phyloP scores from a whole-genome alignment of 2,888 invertebrate species.

The Sesia apiformis region DNA sequence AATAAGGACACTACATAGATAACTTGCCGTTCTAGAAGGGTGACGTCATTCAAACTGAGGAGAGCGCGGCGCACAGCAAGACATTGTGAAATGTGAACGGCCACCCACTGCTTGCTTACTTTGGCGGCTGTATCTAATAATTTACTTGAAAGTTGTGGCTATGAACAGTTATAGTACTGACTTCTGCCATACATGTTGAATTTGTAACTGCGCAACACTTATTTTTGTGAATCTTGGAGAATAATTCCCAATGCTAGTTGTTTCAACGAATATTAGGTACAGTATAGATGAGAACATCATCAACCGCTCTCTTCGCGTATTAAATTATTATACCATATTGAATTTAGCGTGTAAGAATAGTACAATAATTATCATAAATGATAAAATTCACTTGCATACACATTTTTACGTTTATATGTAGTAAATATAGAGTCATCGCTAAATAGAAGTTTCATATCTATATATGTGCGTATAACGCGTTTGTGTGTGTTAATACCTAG shows the following conservation, averaged over 20 bases:
- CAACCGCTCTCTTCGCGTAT: slow-evolving; percentile 9
- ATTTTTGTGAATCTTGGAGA: slow-evolving; percentile 60
- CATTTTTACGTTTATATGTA: no score
- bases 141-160: slow-evolving; percentile 67
- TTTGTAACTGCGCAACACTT: slow-evolving; percentile 50
- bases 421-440: no score
- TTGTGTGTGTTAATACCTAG: no score
- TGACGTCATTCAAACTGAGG: slow-evolving; percentile 62
- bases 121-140: slow-evolving; percentile 51
- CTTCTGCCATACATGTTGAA: slow-evolving; percentile 64
- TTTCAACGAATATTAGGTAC: slow-evolving; percentile 68
- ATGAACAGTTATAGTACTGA: slow-evolving; percentile 65
- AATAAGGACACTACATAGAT: slow-evolving; percentile 44
- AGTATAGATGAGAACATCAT: slow-evolving; percentile 41
- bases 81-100: slow-evolving; percentile 74
- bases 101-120: slow-evolving; percentile 58
- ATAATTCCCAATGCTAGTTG: slow-evolving; percentile 61
- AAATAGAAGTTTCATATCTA: no score
- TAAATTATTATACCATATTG: no score
- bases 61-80: slow-evolving; percentile 55
- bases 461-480: no score
- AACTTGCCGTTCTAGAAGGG: slow-evolving; percentile 64
- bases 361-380: no score
- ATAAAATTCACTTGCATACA: no score
- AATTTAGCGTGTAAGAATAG: no score